phyloP scores from a whole-genome alignment of 2,888 invertebrate species.

The Oithona nana region DNA sequence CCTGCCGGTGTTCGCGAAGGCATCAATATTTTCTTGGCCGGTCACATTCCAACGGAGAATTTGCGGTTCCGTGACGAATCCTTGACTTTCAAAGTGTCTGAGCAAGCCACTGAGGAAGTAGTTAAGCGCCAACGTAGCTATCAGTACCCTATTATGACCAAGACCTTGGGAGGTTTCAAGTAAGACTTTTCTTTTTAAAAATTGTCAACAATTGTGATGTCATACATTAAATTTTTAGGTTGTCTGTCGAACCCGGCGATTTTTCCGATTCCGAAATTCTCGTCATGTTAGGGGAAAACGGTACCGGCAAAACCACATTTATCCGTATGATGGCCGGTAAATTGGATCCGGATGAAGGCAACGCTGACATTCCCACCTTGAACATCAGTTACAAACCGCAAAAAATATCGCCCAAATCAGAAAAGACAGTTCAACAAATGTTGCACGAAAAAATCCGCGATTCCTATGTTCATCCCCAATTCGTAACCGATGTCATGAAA shows the following conservation, averaged over 20 bases:
- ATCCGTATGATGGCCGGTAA: conserved; percentile 96
- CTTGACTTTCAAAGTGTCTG: conserved; percentile 91
- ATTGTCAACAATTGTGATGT: neutral
- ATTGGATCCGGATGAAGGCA: conserved; percentile 65
- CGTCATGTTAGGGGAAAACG: conserved; percentile 86
- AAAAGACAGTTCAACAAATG: conserved; percentile 73
- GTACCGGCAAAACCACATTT: conserved; percentile 98
- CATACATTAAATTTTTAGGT: conserved; percentile 37
- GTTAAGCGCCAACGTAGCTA: conserved; percentile 80
- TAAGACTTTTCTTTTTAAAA: conserved; percentile 7
- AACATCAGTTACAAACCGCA: conserved; percentile 99
- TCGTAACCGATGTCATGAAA: conserved; percentile 95
- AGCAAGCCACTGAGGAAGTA: conserved; percentile 92
- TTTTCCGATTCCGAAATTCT: conserved; percentile 99
- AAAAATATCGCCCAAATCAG: conserved; percentile 94
- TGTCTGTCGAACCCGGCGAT: conserved; percentile 67
- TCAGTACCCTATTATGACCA: conserved; percentile 80
- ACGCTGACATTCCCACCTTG: conserved; percentile 59
- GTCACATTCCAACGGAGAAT: conserved; percentile 97
- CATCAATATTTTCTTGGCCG: conserved; percentile 97
- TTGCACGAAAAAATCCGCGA: conserved; percentile 92
- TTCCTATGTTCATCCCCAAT: conserved; percentile 93
- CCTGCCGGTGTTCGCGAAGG: conserved; percentile 99
- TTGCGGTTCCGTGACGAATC: conserved; percentile 93
- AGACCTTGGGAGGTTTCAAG: conserved; percentile 30